A percentile compares a stretch with the other conserved stretches of the same genome.
These are phyloP conservation scores for Enteromius thamalakanensis DNA, from an alignment of 2,797 vertebrate species.

Conservation along the genomic window DNA sequence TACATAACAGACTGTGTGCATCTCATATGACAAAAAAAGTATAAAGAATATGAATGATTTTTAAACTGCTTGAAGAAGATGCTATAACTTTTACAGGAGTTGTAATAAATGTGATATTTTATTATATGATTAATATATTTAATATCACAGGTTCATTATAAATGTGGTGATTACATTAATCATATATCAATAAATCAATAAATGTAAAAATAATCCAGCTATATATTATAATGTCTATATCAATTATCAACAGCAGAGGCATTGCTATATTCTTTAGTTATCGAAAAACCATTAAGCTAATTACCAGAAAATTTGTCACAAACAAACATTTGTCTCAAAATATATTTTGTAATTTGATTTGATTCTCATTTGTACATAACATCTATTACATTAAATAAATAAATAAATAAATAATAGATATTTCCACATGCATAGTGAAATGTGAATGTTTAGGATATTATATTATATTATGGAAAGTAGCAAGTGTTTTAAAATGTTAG, in stretches of 20 bases:
- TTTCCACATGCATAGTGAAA: neutral
- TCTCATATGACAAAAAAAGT: neutral
- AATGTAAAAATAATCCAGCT: neutral
- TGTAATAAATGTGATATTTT: neutral
- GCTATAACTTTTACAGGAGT: neutral
- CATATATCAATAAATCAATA: neutral
- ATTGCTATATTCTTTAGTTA: neutral
- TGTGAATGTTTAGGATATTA: neutral
- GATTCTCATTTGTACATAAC: neutral
- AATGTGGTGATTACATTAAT: neutral
- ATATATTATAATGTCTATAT: neutral
- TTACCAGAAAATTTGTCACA: neutral
- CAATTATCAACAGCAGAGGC: neutral
- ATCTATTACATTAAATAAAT: neutral
- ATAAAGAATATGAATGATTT: neutral
- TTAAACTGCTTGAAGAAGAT: no score
- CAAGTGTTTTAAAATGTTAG: no score
- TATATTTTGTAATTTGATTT: neutral
- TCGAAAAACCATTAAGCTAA: neutral
- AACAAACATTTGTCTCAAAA: neutral
- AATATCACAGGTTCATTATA: neutral
- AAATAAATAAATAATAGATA: neutral
- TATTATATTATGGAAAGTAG: neutral
- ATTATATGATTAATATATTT: no score
- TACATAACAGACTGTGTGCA: neutral